Percentiles rank a stretch among this genome's conserved stretches.
phyloP scores from a whole-genome alignment of 2,113 vertebrate genomes.

The Trichomycterus rosablanca region DNA sequence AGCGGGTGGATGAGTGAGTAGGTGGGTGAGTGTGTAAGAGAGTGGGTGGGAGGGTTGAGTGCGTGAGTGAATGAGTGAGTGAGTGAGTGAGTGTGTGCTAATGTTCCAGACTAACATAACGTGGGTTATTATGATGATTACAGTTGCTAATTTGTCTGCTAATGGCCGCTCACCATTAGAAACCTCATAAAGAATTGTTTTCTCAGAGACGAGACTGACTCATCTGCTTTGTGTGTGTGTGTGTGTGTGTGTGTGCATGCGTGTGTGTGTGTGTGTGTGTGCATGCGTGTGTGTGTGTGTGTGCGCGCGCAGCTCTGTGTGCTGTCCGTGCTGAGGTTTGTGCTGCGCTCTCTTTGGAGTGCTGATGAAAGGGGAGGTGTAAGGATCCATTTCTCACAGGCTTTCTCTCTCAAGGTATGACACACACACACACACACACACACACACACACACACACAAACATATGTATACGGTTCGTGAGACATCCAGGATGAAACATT shows the following conservation, averaged over 20 bases:
- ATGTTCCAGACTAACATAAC: constrained; percentile 20
- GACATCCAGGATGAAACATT: too few relatives aligned
- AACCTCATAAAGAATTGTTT: constrained; percentile 31
- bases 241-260: neutral
- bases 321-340: constrained; percentile 44
- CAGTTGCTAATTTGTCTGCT: constrained; percentile 27
- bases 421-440: too few relatives aligned
- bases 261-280: constrained; percentile 27
- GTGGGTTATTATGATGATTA: constrained; percentile 36
- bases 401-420: constrained; percentile 87
- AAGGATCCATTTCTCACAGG: constrained; percentile 79
- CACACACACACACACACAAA: too few relatives aligned
- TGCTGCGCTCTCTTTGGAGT: constrained; percentile 48
- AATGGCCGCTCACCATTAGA: constrained; percentile 39
- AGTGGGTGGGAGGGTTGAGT: constrained; percentile 3
- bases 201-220: constrained; percentile 23
- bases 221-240: constrained; percentile 9
- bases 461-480: too few relatives aligned
- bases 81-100: constrained; percentile 16
- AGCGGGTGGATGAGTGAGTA: neutral
- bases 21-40: too few relatives aligned
- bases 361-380: constrained; percentile 53
- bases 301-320: constrained; percentile 49
- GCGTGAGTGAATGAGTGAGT: neutral
- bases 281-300: constrained; percentile 33